Evolutionary conservation across 2,888 invertebrate genomes (phyloP).

Genomic region (Apotomis turbidana): DNA sequence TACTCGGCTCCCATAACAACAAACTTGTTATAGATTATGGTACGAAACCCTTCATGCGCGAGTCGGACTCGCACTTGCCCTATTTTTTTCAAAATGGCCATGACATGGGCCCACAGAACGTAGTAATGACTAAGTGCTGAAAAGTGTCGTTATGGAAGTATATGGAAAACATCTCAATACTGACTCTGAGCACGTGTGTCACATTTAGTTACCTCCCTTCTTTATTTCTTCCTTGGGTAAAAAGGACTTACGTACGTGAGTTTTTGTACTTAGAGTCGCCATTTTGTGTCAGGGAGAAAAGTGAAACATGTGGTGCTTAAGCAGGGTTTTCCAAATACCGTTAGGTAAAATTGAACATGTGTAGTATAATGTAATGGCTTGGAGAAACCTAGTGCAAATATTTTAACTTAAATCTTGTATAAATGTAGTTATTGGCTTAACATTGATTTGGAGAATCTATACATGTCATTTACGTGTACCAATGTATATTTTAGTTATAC

Average conservation of each 20-base stretch:
- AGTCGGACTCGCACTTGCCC: too few species aligned
- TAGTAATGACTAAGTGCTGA: too few species aligned
- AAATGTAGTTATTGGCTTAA: too few species aligned
- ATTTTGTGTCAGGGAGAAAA: neutral
- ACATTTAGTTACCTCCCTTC: constrained; percentile 12
- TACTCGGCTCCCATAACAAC: too few species aligned
- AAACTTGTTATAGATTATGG: too few species aligned
- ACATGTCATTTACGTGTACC: too few species aligned
- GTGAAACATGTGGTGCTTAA: constrained; percentile 7
- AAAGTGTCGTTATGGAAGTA: neutral
- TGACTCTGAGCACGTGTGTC: neutral
- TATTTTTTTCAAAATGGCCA: too few species aligned
- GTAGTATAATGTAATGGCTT: neutral
- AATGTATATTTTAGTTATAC: too few species aligned
- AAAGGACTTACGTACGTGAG: neutral
- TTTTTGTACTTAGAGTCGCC: neutral
- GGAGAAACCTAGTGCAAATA: neutral
- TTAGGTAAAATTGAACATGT: constrained; percentile 17
- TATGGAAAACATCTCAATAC: constrained; percentile 22
- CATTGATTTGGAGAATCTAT: too few species aligned
- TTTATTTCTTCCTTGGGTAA: neutral
- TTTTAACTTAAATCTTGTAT: neutral
- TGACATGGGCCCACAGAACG: too few species aligned
- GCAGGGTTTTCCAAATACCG: constrained; percentile 10
- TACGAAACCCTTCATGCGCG: too few species aligned